These are phyloP conservation scores for Nilaparvata lugens DNA, from an alignment of 1,140 invertebrate species.

Conservation along the genomic window DNA sequence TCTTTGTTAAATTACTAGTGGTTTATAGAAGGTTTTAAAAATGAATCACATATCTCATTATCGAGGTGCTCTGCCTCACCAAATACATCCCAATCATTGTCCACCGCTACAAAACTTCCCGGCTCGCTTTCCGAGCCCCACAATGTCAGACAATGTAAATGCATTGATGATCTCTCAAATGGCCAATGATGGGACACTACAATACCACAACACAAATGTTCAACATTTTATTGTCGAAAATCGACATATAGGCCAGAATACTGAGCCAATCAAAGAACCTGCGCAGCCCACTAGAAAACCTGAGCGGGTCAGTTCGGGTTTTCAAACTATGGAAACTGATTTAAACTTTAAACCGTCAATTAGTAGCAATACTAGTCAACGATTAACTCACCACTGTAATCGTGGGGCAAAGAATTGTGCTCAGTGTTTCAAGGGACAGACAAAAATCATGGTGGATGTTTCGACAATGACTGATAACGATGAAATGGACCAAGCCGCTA, in stretches of 20 bases:
- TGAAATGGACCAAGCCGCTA: slow-evolving; percentile 23
- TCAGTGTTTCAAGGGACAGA: slow-evolving; percentile 26
- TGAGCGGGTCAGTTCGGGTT: neutral
- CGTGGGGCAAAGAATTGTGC: slow-evolving; percentile 20
- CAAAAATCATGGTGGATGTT: slow-evolving; percentile 40
- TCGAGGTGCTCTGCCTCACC: slow-evolving; percentile 17
- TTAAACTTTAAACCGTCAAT: slow-evolving; percentile 13
- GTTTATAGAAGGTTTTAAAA: neutral
- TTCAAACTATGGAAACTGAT: neutral
- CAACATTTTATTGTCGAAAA: slow-evolving; percentile 17
- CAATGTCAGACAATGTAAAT: slow-evolving; percentile 14
- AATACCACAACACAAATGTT: slow-evolving; percentile 16
- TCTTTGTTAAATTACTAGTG: too few species aligned
- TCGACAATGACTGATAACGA: slow-evolving; percentile 44
- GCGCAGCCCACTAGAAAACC: slow-evolving; percentile 4
- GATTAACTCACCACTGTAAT: slow-evolving; percentile 16
- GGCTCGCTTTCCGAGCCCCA: slow-evolving; percentile 18
- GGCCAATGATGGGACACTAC: slow-evolving; percentile 7
- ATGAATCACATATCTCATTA: slow-evolving; percentile 22
- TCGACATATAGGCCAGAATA: slow-evolving; percentile 5
- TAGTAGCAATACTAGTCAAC: slow-evolving; percentile 5
- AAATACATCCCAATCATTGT: slow-evolving; percentile 19
- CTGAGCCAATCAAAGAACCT: slow-evolving; percentile 4
- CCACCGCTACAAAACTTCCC: slow-evolving; percentile 19
- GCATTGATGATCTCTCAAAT: slow-evolving; percentile 17